Base-by-base conservation (phyloP, 2,888 invertebrate species). In the Resseliella maxima region DNA sequence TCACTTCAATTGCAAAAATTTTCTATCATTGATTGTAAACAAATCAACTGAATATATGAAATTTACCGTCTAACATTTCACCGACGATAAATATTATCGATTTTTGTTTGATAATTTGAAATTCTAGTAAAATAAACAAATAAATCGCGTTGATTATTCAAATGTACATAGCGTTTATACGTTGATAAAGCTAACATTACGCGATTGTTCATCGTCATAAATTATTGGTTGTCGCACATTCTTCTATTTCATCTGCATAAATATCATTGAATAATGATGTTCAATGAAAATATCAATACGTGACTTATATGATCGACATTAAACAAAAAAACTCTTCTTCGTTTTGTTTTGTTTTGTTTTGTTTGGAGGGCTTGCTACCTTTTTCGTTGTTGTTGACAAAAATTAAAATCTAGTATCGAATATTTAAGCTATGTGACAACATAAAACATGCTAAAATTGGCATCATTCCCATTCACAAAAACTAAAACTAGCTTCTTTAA, bases 201-300 rank as follows among this genome's bases (percentile, higher is more conserved):
- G 72, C 72, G 72, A 72, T 31, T 72, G 31, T 72, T 31, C 72
- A 72, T 72, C 72, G 31, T 72, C 72, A 24, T 59, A 6, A 5
- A 10, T 24, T 72, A 15, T 72, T 72, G 31, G 31, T 21, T 72
- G 72, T 72, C 72, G 31, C 31, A 72, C n/a, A 72, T 72, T 72
- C 72, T 72, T 72, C 31, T 35, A 72, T 72, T 72, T 72, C 35
- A 72, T 72, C 72, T 72, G 72, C 72, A 72, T 31, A 72, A 72
- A 72, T 35, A 72, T 31, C 72, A 72, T 72, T 72, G 72, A 72
- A 72, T 72, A 72, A 72, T 72, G 72, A 72, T 72, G 31, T 50
- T 72, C 72, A 24, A 59, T 59, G 59, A 59, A 59, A 59, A 59
- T 24, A 59, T 59, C 59, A 31, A 35, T 72, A 72, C 72, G 72